phyloP scores from a whole-genome alignment of 1,140 invertebrate genomes.

The Sipha flava region DNA sequence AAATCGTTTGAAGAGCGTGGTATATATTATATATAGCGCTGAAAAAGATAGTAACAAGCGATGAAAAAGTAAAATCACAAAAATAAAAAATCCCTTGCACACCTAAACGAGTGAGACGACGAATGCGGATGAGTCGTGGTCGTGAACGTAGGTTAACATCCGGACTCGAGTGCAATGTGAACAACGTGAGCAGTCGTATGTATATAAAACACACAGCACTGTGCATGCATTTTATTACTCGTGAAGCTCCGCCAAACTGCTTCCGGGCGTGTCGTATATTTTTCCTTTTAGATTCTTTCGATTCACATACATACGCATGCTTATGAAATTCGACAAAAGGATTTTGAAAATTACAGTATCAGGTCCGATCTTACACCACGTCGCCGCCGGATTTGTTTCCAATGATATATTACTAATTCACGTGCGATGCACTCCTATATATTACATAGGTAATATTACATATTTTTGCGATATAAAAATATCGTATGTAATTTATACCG shows the following conservation, averaged over 20 bases:
- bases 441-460: too few relatives aligned
- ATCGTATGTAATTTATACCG: too few relatives aligned
- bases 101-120: not conserved
- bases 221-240: too few relatives aligned
- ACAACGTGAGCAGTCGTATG: too few relatives aligned
- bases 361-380: too few relatives aligned
- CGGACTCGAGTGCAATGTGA: not conserved
- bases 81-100: not conserved
- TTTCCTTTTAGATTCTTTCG: constrained; percentile 1
- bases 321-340: not conserved
- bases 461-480: too few relatives aligned
- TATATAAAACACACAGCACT: too few relatives aligned
- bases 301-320: not conserved
- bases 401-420: too few relatives aligned
- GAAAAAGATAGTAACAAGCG: not conserved
- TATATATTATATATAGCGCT: not conserved
- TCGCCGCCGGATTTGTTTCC: too few relatives aligned
- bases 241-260: too few relatives aligned
- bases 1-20: not conserved
- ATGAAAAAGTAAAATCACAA: not conserved
- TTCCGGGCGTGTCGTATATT: not conserved
- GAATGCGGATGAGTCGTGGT: not conserved
- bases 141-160: not conserved
- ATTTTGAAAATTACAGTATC: not conserved
- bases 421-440: too few relatives aligned